phyloP scores from a whole-genome alignment of 2,113 vertebrate species.

The Triplophysa tibetana region DNA sequence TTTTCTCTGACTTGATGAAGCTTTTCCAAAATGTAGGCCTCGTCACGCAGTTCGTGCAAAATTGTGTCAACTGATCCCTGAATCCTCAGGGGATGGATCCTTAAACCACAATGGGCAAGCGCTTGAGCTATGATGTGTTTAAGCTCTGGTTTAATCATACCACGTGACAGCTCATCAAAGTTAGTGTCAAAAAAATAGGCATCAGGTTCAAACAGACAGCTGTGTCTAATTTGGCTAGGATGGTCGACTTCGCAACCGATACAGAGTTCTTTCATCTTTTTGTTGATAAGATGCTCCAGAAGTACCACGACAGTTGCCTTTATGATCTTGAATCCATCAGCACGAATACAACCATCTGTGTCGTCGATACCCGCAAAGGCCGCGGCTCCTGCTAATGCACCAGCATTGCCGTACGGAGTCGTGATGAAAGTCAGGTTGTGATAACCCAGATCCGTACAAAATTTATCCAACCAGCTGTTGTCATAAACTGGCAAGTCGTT shows the following conservation, averaged over 20 bases:
- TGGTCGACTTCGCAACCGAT: neutral
- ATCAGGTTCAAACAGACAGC: slow-evolving; percentile 7
- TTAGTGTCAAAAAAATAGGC: slow-evolving; percentile 12
- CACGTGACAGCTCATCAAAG: neutral
- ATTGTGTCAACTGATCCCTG: neutral
- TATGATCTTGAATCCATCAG: neutral
- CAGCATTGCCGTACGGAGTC: neutral
- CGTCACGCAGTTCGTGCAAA: neutral
- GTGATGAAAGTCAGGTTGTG: no score
- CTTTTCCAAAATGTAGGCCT: neutral
- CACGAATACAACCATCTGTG: neutral
- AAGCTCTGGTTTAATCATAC: neutral
- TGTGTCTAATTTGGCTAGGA: neutral
- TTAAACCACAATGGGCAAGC: neutral
- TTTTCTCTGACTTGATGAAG: no score
- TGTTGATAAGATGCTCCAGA: slow-evolving; percentile 2
- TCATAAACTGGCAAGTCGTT: no score
- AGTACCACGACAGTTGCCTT: neutral
- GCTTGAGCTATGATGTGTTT: neutral
- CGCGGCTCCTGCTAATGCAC: neutral
- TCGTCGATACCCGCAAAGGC: neutral
- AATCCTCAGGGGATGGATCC: neutral
- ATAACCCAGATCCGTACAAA: no score
- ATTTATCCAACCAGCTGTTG: no score
- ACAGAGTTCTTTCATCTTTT: neutral